Evolutionary conservation across 2,113 vertebrate species (phyloP).

Genomic region (Talpa occidentalis): DNA sequence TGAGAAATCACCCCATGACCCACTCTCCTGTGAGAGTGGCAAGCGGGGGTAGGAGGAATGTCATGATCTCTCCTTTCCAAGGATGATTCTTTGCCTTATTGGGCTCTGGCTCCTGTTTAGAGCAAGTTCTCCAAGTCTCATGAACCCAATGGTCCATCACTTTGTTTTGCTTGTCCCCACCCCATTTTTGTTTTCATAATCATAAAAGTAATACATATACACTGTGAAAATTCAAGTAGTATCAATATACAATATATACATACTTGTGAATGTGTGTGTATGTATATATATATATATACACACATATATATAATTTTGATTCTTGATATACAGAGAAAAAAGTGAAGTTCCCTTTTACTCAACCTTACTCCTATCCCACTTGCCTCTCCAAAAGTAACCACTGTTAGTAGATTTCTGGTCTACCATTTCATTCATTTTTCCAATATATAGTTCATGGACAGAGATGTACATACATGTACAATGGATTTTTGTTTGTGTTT

Average conservation of each 20-base stretch:
- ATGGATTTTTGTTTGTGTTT: background rate
- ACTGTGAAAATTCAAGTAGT: background rate
- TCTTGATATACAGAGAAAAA: background rate
- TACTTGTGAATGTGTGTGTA: too few species aligned
- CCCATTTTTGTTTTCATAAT: background rate
- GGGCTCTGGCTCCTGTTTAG: background rate
- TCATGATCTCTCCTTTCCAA: background rate
- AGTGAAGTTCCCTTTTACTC: background rate
- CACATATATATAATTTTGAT: background rate
- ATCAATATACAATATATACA: too few species aligned
- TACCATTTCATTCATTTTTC: background rate
- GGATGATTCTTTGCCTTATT: fast-evolving
- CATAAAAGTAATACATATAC: background rate
- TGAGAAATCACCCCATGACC: background rate
- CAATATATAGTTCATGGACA: fast-evolving
- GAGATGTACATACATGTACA: background rate
- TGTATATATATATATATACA: too few species aligned
- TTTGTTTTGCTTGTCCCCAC: background rate
- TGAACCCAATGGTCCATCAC: background rate
- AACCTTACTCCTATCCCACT: background rate
- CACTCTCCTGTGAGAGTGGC: background rate
- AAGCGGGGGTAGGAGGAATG: too few species aligned
- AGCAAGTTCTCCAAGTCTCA: background rate
- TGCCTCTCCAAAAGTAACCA: background rate
- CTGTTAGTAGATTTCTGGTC: background rate